phyloP scores from a whole-genome alignment of 2,888 invertebrate genomes.

The Parelbella ahira region DNA sequence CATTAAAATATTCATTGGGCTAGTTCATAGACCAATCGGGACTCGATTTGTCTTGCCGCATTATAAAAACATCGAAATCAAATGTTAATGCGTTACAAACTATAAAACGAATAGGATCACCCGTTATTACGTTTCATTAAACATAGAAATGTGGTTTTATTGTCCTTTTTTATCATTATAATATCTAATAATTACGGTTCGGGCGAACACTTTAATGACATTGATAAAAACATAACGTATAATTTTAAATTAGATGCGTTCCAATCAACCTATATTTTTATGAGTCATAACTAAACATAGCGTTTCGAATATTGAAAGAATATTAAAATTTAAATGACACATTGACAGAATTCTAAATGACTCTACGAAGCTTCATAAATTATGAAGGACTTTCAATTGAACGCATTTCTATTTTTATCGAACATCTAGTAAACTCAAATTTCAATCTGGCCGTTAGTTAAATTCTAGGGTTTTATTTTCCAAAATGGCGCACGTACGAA shows the following conservation, averaged over 20 bases:
- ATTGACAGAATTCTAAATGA: slow-evolving; percentile 29
- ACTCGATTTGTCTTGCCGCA: slow-evolving; percentile 69
- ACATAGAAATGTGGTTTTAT: slow-evolving; percentile 36
- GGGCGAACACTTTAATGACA: slow-evolving; percentile 27
- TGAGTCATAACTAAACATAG: slow-evolving; percentile 31
- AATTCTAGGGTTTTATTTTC: slow-evolving; percentile 25
- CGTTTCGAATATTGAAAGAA: slow-evolving; percentile 30
- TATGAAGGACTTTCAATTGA: slow-evolving; percentile 7
- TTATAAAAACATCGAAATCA: slow-evolving; percentile 64
- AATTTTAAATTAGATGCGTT: slow-evolving; percentile 30
- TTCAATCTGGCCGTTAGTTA: slow-evolving; percentile 16
- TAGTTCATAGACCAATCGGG: slow-evolving; percentile 51
- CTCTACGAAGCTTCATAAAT: slow-evolving; percentile 15
- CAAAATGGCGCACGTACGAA: slow-evolving; percentile 21
- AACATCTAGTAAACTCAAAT: too few relatives aligned
- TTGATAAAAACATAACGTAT: slow-evolving; percentile 33
- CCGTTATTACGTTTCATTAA: slow-evolving; percentile 62
- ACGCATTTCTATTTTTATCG: too few relatives aligned
- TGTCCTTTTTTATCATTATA: slow-evolving; percentile 34
- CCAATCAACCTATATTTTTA: slow-evolving; percentile 29
- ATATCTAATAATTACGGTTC: slow-evolving; percentile 28
- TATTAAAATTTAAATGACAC: slow-evolving; percentile 32
- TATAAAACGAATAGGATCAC: slow-evolving; percentile 57
- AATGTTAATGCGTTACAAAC: slow-evolving; percentile 56
- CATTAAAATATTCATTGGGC: slow-evolving; percentile 50